A percentile compares a stretch with the other conserved stretches of the same genome.
These are phyloP conservation scores for Dendrolimus punctatus DNA, from an alignment of 1,140 invertebrate genomes.

Conservation along the genomic window DNA sequence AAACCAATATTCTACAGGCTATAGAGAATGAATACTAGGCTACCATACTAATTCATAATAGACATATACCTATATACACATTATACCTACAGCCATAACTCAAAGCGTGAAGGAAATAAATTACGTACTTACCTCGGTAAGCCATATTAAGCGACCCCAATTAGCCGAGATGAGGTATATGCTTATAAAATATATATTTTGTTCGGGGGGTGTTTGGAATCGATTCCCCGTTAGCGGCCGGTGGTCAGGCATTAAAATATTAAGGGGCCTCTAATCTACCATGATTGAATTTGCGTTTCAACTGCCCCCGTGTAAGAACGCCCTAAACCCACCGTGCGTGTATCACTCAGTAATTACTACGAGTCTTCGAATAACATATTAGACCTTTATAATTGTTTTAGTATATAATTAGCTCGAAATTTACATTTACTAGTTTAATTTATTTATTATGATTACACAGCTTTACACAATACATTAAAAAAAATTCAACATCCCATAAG, in stretches of 20 bases:
- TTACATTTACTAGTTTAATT: too few species aligned
- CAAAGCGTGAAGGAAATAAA: constrained; percentile 55
- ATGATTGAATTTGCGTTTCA: constrained; percentile 68
- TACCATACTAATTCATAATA: constrained; percentile 18
- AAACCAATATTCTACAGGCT: too few species aligned
- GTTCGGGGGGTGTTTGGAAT: constrained; percentile 41
- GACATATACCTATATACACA: constrained; percentile 1
- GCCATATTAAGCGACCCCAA: constrained; percentile 70
- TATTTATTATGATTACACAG: too few species aligned
- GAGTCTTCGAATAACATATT: constrained; percentile 8
- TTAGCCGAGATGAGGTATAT: constrained; percentile 62
- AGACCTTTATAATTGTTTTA: too few species aligned
- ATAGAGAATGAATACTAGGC: neutral
- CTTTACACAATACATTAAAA: too few species aligned
- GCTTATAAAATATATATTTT: constrained; percentile 55
- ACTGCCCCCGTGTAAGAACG: constrained; percentile 24
- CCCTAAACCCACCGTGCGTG: constrained; percentile 33
- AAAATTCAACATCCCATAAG: too few species aligned
- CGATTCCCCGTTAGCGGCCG: constrained; percentile 56
- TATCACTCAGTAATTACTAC: constrained; percentile 24
- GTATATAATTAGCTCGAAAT: too few species aligned
- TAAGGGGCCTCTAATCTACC: constrained; percentile 64
- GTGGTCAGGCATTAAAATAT: constrained; percentile 69
- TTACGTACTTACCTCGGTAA: constrained; percentile 68
- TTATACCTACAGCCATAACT: constrained; percentile 11